Percentiles rank a stretch among this genome's conserved stretches.
Conservation (phyloP, 2,113 vertebrate species). For the Dromas ardeola region DNA sequence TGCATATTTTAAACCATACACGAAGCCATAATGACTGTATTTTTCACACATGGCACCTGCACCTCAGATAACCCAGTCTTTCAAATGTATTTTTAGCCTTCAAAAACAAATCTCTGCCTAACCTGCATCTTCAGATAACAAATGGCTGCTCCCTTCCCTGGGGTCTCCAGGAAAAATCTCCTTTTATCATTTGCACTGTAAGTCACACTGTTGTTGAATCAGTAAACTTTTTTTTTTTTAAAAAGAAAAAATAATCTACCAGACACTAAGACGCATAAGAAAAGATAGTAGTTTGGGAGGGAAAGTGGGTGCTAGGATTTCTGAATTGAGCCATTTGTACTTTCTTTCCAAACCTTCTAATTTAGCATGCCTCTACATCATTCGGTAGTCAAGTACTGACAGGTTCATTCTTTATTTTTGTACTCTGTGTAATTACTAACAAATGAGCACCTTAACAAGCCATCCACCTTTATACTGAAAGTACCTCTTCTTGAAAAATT, state of each 20-base stretch:
- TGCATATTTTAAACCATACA: background rate
- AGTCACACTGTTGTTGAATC: background rate
- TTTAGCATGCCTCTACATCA: background rate
- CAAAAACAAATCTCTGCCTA: background rate
- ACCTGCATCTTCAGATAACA: background rate
- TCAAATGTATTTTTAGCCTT: background rate
- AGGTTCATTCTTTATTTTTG: background rate
- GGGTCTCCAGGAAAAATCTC: background rate
- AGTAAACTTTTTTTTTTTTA: too few species aligned
- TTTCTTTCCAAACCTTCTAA: background rate
- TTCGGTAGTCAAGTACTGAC: background rate
- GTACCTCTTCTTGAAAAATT: background rate
- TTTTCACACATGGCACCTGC: background rate
- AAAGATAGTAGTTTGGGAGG: background rate
- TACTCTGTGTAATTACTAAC: background rate
- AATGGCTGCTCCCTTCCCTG: background rate
- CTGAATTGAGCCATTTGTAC: background rate
- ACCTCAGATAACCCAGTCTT: background rate
- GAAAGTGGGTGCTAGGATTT: background rate
- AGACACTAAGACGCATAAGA: background rate
- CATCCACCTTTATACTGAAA: background rate
- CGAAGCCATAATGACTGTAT: rapidly evolving
- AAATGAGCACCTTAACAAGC: background rate
- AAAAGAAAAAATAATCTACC: background rate
- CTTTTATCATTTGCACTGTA: background rate